Base-by-base conservation (phyloP, 2,888 invertebrate genomes). In the Nomada fabriciana region DNA sequence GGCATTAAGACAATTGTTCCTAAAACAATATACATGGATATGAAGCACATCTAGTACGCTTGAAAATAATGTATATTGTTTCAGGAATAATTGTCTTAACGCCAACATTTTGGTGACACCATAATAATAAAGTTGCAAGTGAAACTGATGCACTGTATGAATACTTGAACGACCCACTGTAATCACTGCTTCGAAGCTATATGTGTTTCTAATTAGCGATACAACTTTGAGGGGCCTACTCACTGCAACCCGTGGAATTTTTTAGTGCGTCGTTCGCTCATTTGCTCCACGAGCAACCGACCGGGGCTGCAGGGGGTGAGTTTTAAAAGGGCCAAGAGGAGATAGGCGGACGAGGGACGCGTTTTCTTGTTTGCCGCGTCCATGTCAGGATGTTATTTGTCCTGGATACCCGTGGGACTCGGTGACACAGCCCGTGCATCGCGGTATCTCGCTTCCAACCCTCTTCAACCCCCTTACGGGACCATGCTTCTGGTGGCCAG, bases 351-450 rank as follows among this genome's bases (percentile, higher is more conserved):
- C 53, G 47, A 55, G 73, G 69, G 72, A 64, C 64, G 69, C 71
- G 73, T 59, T 84, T 88, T 85, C 89, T 90, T 86, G 88, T 89
- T 90, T 88, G 89, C 81, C 85, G 75, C 88, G 85, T 87, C 89
- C 82, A 82, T 71, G 86, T 87, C 83, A 83, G 86, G 86, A 88
- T 80, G 89, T 89, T 90, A 90, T 90, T 90, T 90, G 90, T 89
- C 86, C 87, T 67, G 87, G 82, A 88, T 88, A 86, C 89, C 88
- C 89, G 59, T 76, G 87, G 88, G 87, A 88, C 60, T 42, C 76
- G 55, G 83, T 84, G 86, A 86, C 89, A 77, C 74, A 80, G 79
- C 71, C 77, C 77, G 82, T 84, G 76, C 65, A 75, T 82, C 83
- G 84, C 84, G 77, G 74, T 71, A 77, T 80, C 76, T 79, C 73